Percentiles rank a stretch among this genome's conserved stretches.
phyloP scores from a whole-genome alignment of 2,797 vertebrate species.

The Acanthurus tractus region DNA sequence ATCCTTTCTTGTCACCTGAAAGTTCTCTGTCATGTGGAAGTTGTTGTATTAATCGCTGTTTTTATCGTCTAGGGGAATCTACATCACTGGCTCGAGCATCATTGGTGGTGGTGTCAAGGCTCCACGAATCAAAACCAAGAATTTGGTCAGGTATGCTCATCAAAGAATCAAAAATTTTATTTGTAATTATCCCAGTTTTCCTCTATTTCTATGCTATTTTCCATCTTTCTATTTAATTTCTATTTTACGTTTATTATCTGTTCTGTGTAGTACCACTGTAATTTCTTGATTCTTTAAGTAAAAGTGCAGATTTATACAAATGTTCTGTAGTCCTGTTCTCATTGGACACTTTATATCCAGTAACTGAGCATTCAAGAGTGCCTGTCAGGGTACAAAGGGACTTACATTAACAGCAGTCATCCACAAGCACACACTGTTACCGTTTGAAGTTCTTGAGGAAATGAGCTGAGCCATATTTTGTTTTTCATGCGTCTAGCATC shows the following conservation, averaged over 20 bases:
- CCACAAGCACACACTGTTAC: neutral
- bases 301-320: neutral
- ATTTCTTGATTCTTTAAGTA: neutral
- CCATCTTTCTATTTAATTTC: neutral
- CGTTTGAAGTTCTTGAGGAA: neutral
- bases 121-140: conserved; percentile 98
- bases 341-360: neutral
- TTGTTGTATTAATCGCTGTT: conserved; percentile 8
- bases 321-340: neutral
- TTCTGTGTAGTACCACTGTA: neutral
- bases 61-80: conserved; percentile 92
- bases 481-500: conserved; percentile 84
- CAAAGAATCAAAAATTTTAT: neutral
- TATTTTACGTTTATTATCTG: neutral
- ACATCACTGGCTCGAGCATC: conserved; percentile 98
- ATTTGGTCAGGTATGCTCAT: conserved; percentile 92
- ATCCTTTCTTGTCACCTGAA: neutral
- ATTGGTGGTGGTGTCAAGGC: conserved; percentile 98
- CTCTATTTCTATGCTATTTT: neutral
- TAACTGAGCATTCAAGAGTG: neutral
- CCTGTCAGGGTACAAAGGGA: neutral
- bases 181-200: neutral
- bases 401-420: neutral
- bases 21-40: neutral
- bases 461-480: neutral